These are phyloP conservation scores for Clistopyga incitator DNA, from an alignment of 2,888 invertebrate genomes.

Conservation along the genomic window DNA sequence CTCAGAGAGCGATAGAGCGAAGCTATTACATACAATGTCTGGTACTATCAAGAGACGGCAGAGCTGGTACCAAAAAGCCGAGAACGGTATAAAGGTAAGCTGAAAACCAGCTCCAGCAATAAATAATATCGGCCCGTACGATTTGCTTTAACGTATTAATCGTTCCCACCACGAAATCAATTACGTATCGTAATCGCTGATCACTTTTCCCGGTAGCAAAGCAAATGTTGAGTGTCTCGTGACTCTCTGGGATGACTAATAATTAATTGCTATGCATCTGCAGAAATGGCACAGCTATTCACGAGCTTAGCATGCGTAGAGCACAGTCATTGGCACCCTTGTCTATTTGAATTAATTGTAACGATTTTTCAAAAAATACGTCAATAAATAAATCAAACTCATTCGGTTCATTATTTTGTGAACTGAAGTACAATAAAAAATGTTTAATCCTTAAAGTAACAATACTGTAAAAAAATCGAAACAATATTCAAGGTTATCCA, in stretches of 20 bases:
- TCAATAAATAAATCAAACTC: background rate
- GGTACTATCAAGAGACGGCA: conserved; percentile 71
- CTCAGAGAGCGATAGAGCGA: background rate
- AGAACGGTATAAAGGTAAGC: conserved; percentile 71
- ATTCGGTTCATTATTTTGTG: too few relatives aligned
- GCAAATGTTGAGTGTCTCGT: conserved; percentile 34
- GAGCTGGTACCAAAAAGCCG: conserved; percentile 74
- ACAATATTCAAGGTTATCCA: too few relatives aligned
- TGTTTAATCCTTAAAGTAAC: too few relatives aligned
- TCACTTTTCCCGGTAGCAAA: conserved; percentile 42
- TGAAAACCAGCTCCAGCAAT: conserved; percentile 1
- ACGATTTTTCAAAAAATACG: too few relatives aligned
- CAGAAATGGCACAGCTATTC: background rate
- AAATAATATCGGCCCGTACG: conserved; percentile 10
- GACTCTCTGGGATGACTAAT: conserved; percentile 51
- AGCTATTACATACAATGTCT: conserved; percentile 64
- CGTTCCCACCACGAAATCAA: conserved; percentile 1
- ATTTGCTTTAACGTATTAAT: conserved; percentile 6
- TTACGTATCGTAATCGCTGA: conserved; percentile 8
- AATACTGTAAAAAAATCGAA: too few relatives aligned
- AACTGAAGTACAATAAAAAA: too few relatives aligned
- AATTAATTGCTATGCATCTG: conserved; percentile 45
- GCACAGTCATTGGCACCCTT: background rate
- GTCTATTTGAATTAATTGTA: too few relatives aligned
- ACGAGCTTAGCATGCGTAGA: background rate